phyloP scores from a whole-genome alignment of 2,797 vertebrate species.

The Cuniculus paca region DNA sequence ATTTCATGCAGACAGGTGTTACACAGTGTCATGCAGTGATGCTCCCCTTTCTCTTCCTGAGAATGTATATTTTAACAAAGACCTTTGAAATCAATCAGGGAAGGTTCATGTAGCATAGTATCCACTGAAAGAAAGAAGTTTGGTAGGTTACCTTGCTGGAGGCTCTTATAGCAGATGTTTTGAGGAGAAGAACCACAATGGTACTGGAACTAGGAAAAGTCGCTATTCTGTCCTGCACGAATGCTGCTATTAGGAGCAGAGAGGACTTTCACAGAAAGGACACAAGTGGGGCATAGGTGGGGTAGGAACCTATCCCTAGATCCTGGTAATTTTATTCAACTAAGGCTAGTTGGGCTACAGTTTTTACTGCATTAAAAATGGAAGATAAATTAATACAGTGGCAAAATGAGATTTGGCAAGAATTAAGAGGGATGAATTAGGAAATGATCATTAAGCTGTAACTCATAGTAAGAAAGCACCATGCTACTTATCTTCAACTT shows the following conservation, averaged over 20 bases:
- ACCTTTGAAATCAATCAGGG: background rate
- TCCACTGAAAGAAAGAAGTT: background rate
- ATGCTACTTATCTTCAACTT: background rate
- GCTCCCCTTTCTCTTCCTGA: background rate
- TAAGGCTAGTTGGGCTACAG: background rate
- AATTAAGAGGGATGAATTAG: background rate
- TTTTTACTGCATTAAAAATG: background rate
- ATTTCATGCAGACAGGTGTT: background rate
- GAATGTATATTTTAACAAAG: background rate
- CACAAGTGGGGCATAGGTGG: background rate
- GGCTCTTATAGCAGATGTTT: background rate
- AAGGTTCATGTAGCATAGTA: background rate
- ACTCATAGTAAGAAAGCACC: background rate
- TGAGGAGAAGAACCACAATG: background rate
- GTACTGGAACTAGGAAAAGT: background rate
- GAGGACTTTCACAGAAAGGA: background rate
- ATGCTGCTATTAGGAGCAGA: background rate
- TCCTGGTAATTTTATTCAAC: background rate
- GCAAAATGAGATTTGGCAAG: background rate
- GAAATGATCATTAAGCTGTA: background rate
- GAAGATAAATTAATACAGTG: background rate
- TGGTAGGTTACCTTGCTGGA: background rate
- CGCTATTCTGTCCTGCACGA: background rate
- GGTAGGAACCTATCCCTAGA: background rate
- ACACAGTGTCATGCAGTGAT: background rate